Percentiles rank a stretch among this genome's conserved stretches.
phyloP scores from a whole-genome alignment of 2,888 invertebrate genomes.

The Harmothoe impar region DNA sequence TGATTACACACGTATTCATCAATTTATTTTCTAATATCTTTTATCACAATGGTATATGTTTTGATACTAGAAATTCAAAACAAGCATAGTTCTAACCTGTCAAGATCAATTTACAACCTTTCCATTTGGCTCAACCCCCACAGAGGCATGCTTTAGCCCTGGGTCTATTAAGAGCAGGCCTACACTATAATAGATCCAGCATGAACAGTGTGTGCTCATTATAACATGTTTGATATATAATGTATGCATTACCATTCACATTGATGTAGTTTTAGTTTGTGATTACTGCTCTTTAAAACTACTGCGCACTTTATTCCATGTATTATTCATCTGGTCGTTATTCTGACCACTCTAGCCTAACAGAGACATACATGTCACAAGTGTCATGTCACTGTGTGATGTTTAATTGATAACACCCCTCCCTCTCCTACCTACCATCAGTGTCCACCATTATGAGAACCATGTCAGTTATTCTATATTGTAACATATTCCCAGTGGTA shows the following conservation, averaged over 20 bases:
- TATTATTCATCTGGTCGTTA: slow-evolving; percentile 22
- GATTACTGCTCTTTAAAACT: background rate
- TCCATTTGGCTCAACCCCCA: background rate
- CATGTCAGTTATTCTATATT: slow-evolving; percentile 25
- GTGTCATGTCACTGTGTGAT: background rate
- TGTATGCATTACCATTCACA: background rate
- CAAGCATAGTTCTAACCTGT: background rate
- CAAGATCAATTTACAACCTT: background rate
- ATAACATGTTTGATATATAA: slow-evolving; percentile 14
- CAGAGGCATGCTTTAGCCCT: background rate
- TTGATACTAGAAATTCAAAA: background rate
- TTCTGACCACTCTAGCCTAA: background rate
- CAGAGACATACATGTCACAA: slow-evolving; percentile 41
- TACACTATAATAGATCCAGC: background rate
- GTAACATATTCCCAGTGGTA: slow-evolving; percentile 38
- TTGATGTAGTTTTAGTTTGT: slow-evolving; percentile 2
- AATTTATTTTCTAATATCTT: too few relatives aligned
- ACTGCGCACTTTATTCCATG: background rate
- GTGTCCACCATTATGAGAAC: too few relatives aligned
- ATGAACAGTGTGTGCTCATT: background rate
- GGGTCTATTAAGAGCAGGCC: too few relatives aligned
- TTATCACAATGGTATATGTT: background rate
- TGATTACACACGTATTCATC: background rate
- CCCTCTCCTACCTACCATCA: too few relatives aligned
- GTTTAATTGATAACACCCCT: slow-evolving; percentile 23